phyloP scores from a whole-genome alignment of 2,113 vertebrate species.

The Salvelinus sp. region DNA sequence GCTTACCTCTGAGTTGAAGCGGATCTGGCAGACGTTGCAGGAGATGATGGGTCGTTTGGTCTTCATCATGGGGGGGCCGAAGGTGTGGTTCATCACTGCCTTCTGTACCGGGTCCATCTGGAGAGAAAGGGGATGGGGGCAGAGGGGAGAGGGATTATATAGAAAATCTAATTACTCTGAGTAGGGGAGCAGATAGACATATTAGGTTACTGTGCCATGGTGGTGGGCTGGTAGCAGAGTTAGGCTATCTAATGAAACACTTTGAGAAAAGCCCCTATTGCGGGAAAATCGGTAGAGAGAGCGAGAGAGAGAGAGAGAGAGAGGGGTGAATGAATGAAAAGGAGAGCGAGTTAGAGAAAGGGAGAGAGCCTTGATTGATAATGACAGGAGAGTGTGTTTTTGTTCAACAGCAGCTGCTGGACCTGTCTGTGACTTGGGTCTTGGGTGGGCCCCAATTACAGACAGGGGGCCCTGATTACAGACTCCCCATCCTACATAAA shows the following conservation, averaged over 20 bases:
- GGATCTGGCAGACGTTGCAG: slow-evolving; percentile 90
- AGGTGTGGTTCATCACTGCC: slow-evolving; percentile 83
- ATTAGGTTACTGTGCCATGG: neutral
- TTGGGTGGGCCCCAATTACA: slow-evolving; percentile 44
- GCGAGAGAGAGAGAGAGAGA: slow-evolving; percentile 34
- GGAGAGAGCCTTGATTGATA: slow-evolving; percentile 49
- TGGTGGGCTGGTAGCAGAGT: neutral
- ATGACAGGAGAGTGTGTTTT: slow-evolving; percentile 37
- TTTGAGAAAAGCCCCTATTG: neutral
- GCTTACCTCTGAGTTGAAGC: slow-evolving; percentile 88
- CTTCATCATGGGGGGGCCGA: slow-evolving; percentile 80
- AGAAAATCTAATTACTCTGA: no score
- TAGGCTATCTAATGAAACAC: neutral
- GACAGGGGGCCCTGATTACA: slow-evolving; percentile 46
- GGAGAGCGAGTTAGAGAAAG: slow-evolving; percentile 29
- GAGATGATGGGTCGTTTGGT: slow-evolving; percentile 85
- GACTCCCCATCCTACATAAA: slow-evolving; percentile 26
- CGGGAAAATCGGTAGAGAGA: slow-evolving; percentile 11
- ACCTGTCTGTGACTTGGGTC: slow-evolving; percentile 38
- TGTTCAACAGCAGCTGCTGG: slow-evolving; percentile 33
- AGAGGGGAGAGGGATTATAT: neutral
- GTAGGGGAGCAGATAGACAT: no score
- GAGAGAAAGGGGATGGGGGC: slow-evolving; percentile 21
- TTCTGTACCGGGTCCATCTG: slow-evolving; percentile 90
- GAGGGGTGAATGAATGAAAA: neutral